Evolutionary conservation across 2,113 vertebrate species (phyloP).

Genomic region (Microcebus jonahi): DNA sequence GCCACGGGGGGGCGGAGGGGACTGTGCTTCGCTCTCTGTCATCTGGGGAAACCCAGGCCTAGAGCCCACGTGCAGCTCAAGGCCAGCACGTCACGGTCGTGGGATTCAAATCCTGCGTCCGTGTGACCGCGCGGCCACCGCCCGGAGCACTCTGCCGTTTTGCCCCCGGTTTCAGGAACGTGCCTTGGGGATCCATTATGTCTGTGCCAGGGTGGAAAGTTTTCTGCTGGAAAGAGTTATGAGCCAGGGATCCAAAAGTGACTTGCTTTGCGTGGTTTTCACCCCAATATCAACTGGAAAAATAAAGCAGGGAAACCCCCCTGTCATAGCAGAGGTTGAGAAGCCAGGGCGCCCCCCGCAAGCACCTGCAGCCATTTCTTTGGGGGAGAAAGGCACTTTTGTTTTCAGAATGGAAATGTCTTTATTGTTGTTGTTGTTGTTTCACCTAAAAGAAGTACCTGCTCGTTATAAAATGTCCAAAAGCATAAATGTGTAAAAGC

Average conservation of each 20-base stretch:
- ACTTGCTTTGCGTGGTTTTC: background rate
- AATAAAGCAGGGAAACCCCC: background rate
- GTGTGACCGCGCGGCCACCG: fast-evolving
- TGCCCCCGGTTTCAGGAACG: background rate
- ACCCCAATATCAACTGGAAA: background rate
- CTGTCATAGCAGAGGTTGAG: background rate
- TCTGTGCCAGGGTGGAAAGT: background rate
- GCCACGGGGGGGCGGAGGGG: fast-evolving
- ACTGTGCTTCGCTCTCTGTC: background rate
- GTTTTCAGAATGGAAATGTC: background rate
- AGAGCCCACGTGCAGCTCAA: too few species aligned
- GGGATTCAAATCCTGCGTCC: too few species aligned
- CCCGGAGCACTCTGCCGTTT: too few species aligned
- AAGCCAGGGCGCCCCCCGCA: background rate
- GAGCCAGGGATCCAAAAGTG: background rate
- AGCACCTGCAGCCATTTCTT: background rate
- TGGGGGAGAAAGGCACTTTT: background rate
- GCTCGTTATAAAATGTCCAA: background rate
- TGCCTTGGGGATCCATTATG: background rate
- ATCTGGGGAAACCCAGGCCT: background rate
- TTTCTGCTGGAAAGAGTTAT: background rate
- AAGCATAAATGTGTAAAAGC: background rate
- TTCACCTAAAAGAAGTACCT: background rate
- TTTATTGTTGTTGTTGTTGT: background rate
- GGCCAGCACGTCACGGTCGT: too few species aligned